A percentile compares a stretch with the other conserved stretches of the same genome.
phyloP scores from a whole-genome alignment of 2,888 invertebrate species.

The Heliconius sara region DNA sequence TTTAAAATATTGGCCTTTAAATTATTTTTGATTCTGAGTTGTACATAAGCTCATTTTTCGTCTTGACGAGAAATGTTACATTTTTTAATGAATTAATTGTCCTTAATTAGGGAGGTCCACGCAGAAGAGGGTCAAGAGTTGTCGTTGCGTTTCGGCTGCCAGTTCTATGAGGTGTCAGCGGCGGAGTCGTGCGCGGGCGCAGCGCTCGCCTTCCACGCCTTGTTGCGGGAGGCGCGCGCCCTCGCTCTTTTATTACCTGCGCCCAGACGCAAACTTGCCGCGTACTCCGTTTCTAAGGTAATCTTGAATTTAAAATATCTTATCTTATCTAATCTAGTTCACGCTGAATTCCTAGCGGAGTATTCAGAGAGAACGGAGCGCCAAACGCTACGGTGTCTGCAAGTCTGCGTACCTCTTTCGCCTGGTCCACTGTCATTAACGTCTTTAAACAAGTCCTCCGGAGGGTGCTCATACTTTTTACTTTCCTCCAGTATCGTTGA shows the following conservation, averaged over 20 bases:
- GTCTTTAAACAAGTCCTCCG: no score
- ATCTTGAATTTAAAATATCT: slow-evolving; percentile 50
- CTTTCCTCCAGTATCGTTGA: no score
- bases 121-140: slow-evolving; percentile 92
- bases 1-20: no score
- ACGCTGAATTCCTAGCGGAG: no score
- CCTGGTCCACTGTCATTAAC: neutral
- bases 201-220: slow-evolving; percentile 90
- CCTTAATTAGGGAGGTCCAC: slow-evolving; percentile 85
- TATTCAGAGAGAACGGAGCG: no score
- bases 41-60: neutral
- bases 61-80: neutral
- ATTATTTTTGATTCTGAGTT: neutral
- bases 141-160: slow-evolving; percentile 89
- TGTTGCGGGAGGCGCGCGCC: slow-evolving; percentile 88
- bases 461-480: no score
- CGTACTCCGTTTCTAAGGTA: slow-evolving; percentile 90
- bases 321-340: neutral
- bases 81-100: neutral
- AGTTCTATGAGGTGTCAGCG: slow-evolving; percentile 91
- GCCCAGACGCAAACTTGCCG: slow-evolving; percentile 88
- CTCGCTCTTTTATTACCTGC: slow-evolving; percentile 88
- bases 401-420: no score
- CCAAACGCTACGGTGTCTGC: no score
- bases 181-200: slow-evolving; percentile 92